Evolutionary conservation across 1,140 invertebrate genomes (phyloP).

Genomic region (Trichomalopsis sarcophagae): DNA sequence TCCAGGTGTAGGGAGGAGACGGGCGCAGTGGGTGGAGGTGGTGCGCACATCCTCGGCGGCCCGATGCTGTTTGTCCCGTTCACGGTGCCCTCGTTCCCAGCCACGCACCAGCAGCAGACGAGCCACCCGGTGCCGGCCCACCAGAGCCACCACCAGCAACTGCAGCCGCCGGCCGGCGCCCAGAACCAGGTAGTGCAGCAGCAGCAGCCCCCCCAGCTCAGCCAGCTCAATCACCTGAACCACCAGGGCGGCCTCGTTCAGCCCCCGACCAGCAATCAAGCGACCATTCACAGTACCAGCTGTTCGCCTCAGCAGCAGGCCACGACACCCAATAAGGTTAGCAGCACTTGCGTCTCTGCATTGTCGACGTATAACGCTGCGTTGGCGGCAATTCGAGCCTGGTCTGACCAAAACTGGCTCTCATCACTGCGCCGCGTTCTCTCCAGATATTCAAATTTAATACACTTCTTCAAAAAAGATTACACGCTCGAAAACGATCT

Average conservation of each 20-base stretch:
- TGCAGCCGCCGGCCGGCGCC: conserved; percentile 52
- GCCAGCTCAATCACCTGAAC: conserved; percentile 71
- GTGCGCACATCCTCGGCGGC: conserved; percentile 74
- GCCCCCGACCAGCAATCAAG: conserved; percentile 67
- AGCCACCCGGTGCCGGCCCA: conserved; percentile 68
- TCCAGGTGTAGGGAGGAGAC: conserved; percentile 75
- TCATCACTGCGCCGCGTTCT: too few species aligned
- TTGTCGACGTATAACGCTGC: too few species aligned
- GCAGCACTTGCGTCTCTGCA: background rate
- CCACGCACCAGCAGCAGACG: conserved; percentile 72
- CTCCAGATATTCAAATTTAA: background rate
- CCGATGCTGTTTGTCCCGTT: conserved; percentile 77
- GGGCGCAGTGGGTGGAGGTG: conserved; percentile 75
- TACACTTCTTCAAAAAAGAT: background rate
- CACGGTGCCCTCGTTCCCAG: conserved; percentile 73
- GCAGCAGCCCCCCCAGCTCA: conserved; percentile 61
- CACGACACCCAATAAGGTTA: conserved; percentile 73
- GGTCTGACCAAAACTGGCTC: too few species aligned
- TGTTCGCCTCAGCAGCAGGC: conserved; percentile 73
- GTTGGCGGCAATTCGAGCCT: too few species aligned
- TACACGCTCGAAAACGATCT: background rate
- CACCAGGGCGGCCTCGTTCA: conserved; percentile 69
- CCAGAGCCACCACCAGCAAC: conserved; percentile 67
- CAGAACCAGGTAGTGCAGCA: conserved; percentile 49
- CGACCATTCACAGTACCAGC: conserved; percentile 70